A percentile compares a stretch with the other conserved stretches of the same genome.
phyloP scores from a whole-genome alignment of 2,888 invertebrate species.

The Caenorhabditis sp. region DNA sequence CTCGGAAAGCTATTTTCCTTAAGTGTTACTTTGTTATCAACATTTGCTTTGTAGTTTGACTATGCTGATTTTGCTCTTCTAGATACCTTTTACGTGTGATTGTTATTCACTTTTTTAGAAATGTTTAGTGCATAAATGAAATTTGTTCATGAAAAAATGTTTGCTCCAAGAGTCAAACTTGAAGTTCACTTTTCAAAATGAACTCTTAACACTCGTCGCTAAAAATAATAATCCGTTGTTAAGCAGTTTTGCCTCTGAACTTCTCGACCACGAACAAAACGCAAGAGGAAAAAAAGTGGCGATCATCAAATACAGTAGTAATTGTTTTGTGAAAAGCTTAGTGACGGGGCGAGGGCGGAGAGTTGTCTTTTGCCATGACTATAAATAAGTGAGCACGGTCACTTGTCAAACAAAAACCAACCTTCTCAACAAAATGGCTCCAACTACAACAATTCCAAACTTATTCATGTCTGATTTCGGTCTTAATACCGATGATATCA shows the following conservation, averaged over 20 bases:
- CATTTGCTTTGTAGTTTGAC: too few relatives aligned
- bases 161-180: constrained; percentile 22
- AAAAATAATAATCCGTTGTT: constrained; percentile 40
- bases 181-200: constrained; percentile 14
- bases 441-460: constrained; percentile 41
- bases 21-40: too few relatives aligned
- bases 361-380: constrained; percentile 1
- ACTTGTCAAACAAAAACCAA: neutral
- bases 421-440: constrained; percentile 25
- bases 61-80: too few relatives aligned
- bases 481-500: constrained; percentile 58
- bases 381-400: constrained; percentile 25
- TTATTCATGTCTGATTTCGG: constrained; percentile 58
- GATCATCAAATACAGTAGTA: neutral
- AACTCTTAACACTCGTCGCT: neutral
- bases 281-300: constrained; percentile 1
- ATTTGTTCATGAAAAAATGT: too few relatives aligned
- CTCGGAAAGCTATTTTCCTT: too few relatives aligned
- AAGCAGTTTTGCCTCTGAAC: constrained; percentile 25
- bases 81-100: too few relatives aligned
- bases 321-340: constrained; percentile 43
- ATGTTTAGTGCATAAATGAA: too few relatives aligned
- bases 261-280: neutral
- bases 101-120: too few relatives aligned
- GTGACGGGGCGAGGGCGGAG: constrained; percentile 28